Conservation (phyloP, 2,888 invertebrate genomes). For the Orthonevra nobilis region DNA sequence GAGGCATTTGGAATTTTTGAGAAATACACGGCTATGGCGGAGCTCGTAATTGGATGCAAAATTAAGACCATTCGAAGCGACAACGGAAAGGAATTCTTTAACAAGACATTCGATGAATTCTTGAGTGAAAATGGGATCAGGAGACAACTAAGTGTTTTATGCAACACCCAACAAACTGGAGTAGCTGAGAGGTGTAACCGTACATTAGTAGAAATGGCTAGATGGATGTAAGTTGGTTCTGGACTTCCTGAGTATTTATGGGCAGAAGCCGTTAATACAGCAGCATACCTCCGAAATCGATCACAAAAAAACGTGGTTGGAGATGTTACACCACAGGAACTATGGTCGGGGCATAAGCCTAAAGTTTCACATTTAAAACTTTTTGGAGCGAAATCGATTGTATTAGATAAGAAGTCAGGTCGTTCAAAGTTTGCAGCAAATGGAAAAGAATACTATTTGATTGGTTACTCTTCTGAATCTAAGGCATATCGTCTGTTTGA, state of each 20-base stretch:
- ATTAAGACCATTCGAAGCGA: too few species aligned
- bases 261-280: slow-evolving; percentile 50
- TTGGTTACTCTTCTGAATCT: too few species aligned
- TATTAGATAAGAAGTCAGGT: slow-evolving; percentile 35
- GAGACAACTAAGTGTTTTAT: too few species aligned
- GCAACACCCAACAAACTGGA: too few species aligned
- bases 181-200: slow-evolving; percentile 52
- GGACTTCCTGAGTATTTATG: slow-evolving; percentile 70
- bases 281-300: slow-evolving; percentile 40
- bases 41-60: too few species aligned
- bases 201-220: slow-evolving; percentile 70
- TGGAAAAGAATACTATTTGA: slow-evolving; percentile 24
- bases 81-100: too few species aligned
- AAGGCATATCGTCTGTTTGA: slow-evolving; percentile 19
- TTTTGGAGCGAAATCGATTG: slow-evolving; percentile 37
- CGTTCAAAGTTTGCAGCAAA: slow-evolving; percentile 28
- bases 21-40: slow-evolving; percentile 28
- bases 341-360: slow-evolving; percentile 48
- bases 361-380: slow-evolving; percentile 15
- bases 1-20: too few species aligned
- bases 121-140: too few species aligned
- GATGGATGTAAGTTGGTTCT: slow-evolving; percentile 71
- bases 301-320: slow-evolving; percentile 33
- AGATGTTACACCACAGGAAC: slow-evolving; percentile 61
- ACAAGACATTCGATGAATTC: too few species aligned